Conservation (phyloP, 2,113 vertebrate genomes). For the Atractosteus spatula region DNA sequence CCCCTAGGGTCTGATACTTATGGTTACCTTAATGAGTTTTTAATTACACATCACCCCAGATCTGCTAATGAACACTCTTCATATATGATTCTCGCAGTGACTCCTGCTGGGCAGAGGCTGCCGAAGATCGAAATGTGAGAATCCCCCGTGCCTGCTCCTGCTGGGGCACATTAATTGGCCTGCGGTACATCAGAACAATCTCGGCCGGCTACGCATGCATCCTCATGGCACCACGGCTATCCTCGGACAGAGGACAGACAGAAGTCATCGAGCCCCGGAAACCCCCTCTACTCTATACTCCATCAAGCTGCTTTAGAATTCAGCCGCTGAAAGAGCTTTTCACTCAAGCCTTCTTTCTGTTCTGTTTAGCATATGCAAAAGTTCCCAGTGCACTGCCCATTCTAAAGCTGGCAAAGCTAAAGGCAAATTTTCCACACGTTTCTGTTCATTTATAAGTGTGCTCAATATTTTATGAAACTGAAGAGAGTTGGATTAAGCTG, state of each 20-base stretch:
- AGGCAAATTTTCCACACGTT: no score
- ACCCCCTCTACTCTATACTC: background rate
- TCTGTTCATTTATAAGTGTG: no score
- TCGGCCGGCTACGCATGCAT: background rate
- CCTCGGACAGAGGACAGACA: background rate
- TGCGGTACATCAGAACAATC: background rate
- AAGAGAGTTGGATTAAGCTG: no score
- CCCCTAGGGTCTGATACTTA: background rate
- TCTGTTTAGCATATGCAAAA: no score
- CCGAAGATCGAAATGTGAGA: background rate
- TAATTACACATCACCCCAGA: constrained; percentile 2
- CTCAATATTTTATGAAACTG: no score
- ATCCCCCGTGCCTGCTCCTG: background rate
- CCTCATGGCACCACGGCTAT: background rate
- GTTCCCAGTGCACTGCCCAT: no score
- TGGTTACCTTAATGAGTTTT: background rate
- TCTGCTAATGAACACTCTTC: background rate
- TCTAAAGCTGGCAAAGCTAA: no score
- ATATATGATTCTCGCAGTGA: background rate
- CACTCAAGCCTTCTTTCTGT: no score
- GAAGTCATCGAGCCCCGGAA: background rate
- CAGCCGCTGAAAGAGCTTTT: background rate
- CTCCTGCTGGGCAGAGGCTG: background rate
- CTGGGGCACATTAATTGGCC: background rate
- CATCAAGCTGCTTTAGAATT: background rate